phyloP scores from a whole-genome alignment of 2,888 invertebrate genomes.

The Helobdella robusta region DNA sequence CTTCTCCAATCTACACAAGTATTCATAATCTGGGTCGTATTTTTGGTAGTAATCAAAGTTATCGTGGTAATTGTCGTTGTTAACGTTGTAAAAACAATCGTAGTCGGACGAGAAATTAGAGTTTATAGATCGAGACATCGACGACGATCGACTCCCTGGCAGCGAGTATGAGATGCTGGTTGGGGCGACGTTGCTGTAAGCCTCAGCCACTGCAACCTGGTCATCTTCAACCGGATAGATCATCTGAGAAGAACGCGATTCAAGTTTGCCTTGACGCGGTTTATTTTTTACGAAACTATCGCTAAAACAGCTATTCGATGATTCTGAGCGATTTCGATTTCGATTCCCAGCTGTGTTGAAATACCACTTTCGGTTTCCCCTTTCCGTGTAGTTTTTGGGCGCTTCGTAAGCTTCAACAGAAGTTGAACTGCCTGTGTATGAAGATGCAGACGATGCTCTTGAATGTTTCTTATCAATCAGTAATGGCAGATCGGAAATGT shows the following conservation, averaged over 20 bases:
- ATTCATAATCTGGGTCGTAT: slow-evolving; percentile 37
- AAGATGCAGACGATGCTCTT: slow-evolving; percentile 15
- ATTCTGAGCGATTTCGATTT: slow-evolving; percentile 11
- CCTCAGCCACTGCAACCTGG: neutral
- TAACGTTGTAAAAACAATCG: slow-evolving; percentile 6
- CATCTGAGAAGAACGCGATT: slow-evolving; percentile 17
- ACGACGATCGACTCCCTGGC: slow-evolving; percentile 21
- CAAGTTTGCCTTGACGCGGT: neutral
- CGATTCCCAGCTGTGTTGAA: neutral
- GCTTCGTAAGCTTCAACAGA: neutral
- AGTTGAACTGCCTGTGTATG: slow-evolving; percentile 10
- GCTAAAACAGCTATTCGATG: slow-evolving; percentile 22
- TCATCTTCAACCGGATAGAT: slow-evolving; percentile 16
- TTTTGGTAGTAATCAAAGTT: slow-evolving; percentile 22
- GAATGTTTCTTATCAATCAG: slow-evolving; percentile 22
- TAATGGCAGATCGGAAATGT: slow-evolving; percentile 19
- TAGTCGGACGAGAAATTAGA: slow-evolving; percentile 8
- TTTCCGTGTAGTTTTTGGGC: neutral
- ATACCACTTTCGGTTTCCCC: neutral
- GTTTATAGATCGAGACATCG: slow-evolving; percentile 20
- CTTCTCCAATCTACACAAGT: slow-evolving; percentile 53
- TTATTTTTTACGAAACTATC: slow-evolving; percentile 5
- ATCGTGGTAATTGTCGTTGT: slow-evolving; percentile 12
- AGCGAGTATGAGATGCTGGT: slow-evolving; percentile 2
- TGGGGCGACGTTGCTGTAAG: neutral